These are phyloP conservation scores for Zaprionus davidi DNA, from an alignment of 1,140 invertebrate species.

Conservation along the genomic window DNA sequence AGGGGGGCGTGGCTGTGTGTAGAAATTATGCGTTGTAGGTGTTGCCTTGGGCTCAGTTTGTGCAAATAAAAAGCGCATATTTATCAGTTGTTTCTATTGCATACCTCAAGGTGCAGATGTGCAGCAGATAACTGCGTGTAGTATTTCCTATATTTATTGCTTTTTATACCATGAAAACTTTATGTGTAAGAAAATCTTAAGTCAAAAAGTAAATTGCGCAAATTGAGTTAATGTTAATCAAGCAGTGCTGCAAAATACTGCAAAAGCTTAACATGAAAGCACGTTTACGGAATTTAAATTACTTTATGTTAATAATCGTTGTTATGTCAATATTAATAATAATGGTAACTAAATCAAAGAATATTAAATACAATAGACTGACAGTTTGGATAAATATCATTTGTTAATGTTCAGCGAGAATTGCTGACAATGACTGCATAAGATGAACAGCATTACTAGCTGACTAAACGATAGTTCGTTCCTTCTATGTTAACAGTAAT, in stretches of 20 bases:
- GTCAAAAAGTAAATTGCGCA: neutral
- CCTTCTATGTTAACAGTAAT: too few species aligned
- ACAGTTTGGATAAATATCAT: too few species aligned
- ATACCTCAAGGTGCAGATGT: slow-evolving; percentile 60
- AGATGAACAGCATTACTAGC: too few species aligned
- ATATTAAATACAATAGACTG: too few species aligned
- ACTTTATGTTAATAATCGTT: too few species aligned
- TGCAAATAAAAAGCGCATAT: slow-evolving; percentile 59
- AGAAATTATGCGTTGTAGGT: slow-evolving; percentile 24
- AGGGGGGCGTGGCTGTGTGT: neutral
- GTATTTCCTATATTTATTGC: neutral
- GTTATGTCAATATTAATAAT: too few species aligned
- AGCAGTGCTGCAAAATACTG: neutral
- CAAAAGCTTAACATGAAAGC: neutral
- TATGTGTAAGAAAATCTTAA: neutral
- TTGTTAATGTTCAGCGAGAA: too few species aligned
- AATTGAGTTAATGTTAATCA: neutral
- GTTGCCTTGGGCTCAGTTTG: slow-evolving; percentile 33
- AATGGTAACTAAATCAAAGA: too few species aligned
- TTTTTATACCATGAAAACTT: neutral
- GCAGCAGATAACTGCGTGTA: slow-evolving; percentile 28
- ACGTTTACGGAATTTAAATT: neutral
- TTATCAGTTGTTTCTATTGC: slow-evolving; percentile 71
- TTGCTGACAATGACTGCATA: too few species aligned
- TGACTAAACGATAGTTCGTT: too few species aligned